phyloP scores from a whole-genome alignment of 2,113 vertebrate genomes.

The Serilophus lunatus region DNA sequence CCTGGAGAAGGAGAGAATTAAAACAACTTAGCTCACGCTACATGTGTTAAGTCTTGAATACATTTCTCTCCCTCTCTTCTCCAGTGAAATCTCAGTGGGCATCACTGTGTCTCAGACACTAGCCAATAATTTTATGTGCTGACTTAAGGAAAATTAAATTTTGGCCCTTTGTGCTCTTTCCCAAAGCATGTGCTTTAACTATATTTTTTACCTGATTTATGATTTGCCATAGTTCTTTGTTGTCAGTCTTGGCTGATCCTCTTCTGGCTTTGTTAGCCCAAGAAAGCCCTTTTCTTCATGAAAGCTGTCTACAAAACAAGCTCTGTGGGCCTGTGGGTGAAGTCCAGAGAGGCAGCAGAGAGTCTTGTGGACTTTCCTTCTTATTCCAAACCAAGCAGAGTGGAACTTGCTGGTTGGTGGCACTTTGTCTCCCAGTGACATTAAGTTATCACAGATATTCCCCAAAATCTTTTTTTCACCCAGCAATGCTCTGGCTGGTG shows the following conservation, averaged over 20 bases:
- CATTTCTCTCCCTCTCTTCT: neutral
- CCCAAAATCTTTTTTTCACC: neutral
- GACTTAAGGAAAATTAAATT: neutral
- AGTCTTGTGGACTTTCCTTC: neutral
- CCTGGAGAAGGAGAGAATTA: neutral
- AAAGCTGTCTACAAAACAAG: neutral
- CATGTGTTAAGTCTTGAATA: neutral
- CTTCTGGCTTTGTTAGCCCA: neutral
- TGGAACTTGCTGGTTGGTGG: neutral
- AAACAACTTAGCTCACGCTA: neutral
- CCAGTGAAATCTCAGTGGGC: neutral
- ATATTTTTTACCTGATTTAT: neutral
- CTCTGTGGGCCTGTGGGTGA: neutral
- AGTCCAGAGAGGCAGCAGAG: neutral
- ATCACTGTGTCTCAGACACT: neutral
- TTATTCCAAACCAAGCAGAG: rapidly evolving
- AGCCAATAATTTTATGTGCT: neutral
- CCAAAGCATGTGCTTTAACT: neutral
- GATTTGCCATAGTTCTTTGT: neutral
- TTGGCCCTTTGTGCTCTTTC: neutral
- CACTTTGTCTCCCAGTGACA: neutral
- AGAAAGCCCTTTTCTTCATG: neutral
- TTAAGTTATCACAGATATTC: neutral
- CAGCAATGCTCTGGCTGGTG: neutral
- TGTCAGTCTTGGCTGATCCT: neutral